Evolutionary conservation across 2,797 vertebrate species (phyloP).

Genomic region (Rhodeus uyekii): DNA sequence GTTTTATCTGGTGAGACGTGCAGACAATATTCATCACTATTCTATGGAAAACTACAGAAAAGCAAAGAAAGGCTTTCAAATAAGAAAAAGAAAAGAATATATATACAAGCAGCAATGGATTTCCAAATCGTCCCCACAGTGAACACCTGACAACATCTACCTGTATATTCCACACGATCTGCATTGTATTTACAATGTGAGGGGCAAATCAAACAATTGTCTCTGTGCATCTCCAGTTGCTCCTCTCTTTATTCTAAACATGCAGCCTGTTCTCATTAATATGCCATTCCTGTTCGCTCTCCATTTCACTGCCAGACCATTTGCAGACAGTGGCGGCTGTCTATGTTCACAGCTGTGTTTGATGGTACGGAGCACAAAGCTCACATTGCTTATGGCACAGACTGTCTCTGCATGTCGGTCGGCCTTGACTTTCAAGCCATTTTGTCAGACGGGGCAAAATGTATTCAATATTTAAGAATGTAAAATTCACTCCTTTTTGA

Average conservation of each 20-base stretch:
- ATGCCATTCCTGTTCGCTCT: constrained; percentile 66
- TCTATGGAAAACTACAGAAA: no score
- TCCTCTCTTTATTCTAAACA: constrained; percentile 56
- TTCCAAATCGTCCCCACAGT: no score
- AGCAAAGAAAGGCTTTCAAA: no score
- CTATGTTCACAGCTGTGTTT: constrained; percentile 77
- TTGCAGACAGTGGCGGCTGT: constrained; percentile 70
- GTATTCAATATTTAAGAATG: constrained; percentile 28
- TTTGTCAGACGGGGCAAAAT: constrained; percentile 38
- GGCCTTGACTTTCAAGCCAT: constrained; percentile 48
- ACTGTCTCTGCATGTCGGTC: constrained; percentile 55
- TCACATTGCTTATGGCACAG: constrained; percentile 58
- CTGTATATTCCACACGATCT: background rate
- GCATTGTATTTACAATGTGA: background rate
- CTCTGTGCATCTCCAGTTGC: constrained; percentile 31
- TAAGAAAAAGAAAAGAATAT: no score
- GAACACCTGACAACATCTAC: background rate
- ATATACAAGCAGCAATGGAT: no score
- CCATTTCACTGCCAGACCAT: constrained; percentile 67
- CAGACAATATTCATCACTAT: no score
- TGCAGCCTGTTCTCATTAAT: constrained; percentile 66
- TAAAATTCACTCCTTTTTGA: constrained; percentile 13
- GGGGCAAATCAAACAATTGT: constrained; percentile 37
- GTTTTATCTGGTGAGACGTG: no score
- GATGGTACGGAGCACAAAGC: constrained; percentile 66